Conservation (phyloP, 1,140 invertebrate species). For the Neomicropteryx cornuta region DNA sequence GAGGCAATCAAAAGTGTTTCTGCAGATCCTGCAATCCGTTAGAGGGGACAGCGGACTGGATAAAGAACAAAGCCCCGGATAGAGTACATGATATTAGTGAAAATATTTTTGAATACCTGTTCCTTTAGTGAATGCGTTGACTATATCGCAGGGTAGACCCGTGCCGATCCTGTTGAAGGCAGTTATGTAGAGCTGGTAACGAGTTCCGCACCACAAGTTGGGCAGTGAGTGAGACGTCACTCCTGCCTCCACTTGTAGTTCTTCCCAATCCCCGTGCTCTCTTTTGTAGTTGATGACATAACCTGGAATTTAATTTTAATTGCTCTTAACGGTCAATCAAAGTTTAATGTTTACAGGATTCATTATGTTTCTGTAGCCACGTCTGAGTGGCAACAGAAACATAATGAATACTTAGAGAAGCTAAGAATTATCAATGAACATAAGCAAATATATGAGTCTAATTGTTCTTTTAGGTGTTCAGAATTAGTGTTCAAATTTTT, state of each 20-base stretch:
- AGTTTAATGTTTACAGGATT: too few species aligned
- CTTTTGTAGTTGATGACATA: constrained; percentile 81
- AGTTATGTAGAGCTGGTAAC: constrained; percentile 78
- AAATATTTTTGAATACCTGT: constrained; percentile 38
- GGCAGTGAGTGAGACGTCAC: constrained; percentile 64
- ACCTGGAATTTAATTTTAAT: constrained; percentile 33
- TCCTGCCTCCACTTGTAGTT: constrained; percentile 68
- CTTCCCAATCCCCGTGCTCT: constrained; percentile 82
- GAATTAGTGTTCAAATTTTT: too few species aligned
- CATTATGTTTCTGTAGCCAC: too few species aligned
- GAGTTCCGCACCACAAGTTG: constrained; percentile 77
- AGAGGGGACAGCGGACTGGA: not conserved
- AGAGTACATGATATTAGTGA: not conserved
- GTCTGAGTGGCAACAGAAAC: too few species aligned
- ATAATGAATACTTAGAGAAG: too few species aligned
- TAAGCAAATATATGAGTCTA: too few species aligned
- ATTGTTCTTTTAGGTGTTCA: too few species aligned
- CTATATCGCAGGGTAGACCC: constrained; percentile 75
- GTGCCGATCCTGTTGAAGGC: constrained; percentile 83
- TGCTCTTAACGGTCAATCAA: too few species aligned
- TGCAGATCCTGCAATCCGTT: too few species aligned
- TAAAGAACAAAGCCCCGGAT: not conserved
- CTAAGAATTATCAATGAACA: too few species aligned
- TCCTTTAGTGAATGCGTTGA: constrained; percentile 73
- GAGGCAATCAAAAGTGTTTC: too few species aligned